Conservation (phyloP, 2,797 vertebrate species). For the Brachymystax lenok region DNA sequence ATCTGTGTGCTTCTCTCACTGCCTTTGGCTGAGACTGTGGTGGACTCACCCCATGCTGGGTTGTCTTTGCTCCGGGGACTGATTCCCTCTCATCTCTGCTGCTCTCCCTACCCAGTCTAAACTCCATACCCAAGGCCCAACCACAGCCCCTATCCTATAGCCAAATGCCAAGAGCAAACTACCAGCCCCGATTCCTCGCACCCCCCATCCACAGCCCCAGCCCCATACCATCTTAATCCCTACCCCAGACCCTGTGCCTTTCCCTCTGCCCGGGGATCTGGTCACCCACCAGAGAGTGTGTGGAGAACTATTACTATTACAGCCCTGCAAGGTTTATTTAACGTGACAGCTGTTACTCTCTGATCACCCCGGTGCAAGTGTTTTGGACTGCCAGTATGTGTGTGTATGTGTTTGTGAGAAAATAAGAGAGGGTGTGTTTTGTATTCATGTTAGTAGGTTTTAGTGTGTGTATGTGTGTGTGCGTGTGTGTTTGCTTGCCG, state of each 20-base stretch:
- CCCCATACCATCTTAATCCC: neutral
- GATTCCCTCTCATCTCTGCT: constrained; percentile 50
- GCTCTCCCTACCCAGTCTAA: constrained; percentile 31
- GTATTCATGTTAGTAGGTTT: constrained; percentile 21
- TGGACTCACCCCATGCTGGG: constrained; percentile 51
- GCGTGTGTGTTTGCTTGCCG: constrained; percentile 3
- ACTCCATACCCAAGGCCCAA: neutral
- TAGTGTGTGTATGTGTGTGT: constrained; percentile 6
- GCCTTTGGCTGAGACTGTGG: constrained; percentile 54
- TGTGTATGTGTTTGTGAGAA: neutral
- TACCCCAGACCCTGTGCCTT: neutral
- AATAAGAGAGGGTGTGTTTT: constrained; percentile 6
- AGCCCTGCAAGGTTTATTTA: constrained; percentile 31
- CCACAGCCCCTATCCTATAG: neutral
- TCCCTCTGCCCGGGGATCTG: constrained; percentile 30
- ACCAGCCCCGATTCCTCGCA: too few species aligned
- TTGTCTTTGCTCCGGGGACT: constrained; percentile 43
- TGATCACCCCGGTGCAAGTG: constrained; percentile 10
- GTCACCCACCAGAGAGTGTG: constrained; percentile 40
- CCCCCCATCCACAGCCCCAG: too few species aligned
- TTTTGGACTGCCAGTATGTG: constrained; percentile 7
- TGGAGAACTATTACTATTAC: constrained; percentile 37
- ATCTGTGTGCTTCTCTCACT: constrained; percentile 29
- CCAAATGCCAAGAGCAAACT: too few species aligned
- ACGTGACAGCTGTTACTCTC: constrained; percentile 47